These are phyloP conservation scores for Hemicrepidius hirtus DNA, from an alignment of 2,888 invertebrate species.

Conservation along the genomic window DNA sequence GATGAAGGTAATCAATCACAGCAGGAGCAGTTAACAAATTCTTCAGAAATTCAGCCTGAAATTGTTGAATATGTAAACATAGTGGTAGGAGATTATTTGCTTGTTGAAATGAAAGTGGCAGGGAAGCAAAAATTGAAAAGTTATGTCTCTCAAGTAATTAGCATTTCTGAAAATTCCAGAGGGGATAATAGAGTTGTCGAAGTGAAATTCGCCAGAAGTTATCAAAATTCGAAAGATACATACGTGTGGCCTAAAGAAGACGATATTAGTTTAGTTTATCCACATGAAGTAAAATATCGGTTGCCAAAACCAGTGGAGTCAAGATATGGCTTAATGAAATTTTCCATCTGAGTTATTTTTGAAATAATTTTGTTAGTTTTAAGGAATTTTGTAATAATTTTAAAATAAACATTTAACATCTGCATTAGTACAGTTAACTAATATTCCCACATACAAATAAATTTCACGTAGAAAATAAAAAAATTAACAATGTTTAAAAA, in stretches of 20 bases:
- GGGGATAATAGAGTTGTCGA: neutral
- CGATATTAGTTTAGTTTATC: conserved; percentile 1
- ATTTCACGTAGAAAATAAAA: too few relatives aligned
- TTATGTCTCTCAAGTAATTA: neutral
- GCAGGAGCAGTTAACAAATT: neutral
- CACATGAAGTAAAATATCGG: conserved; percentile 4
- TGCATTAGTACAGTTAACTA: too few relatives aligned
- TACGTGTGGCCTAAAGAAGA: neutral
- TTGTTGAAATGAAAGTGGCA: conserved; percentile 1
- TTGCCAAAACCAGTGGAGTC: conserved; percentile 1
- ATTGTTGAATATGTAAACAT: neutral
- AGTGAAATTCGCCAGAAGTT: conserved; percentile 2
- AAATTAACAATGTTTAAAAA: too few relatives aligned
- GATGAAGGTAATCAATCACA: neutral
- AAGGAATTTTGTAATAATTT: conserved; percentile 16
- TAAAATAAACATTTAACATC: too few relatives aligned
- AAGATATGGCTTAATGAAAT: conserved; percentile 9
- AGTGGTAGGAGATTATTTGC: neutral
- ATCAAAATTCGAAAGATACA: neutral
- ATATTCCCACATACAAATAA: too few relatives aligned
- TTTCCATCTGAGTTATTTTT: conserved; percentile 1
- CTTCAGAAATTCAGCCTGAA: neutral
- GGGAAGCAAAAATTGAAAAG: neutral
- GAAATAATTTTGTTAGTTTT: neutral
- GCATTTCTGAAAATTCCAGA: neutral